These are phyloP conservation scores for Taurulus bubalis DNA, from an alignment of 2,113 vertebrate species.

Conservation along the genomic window DNA sequence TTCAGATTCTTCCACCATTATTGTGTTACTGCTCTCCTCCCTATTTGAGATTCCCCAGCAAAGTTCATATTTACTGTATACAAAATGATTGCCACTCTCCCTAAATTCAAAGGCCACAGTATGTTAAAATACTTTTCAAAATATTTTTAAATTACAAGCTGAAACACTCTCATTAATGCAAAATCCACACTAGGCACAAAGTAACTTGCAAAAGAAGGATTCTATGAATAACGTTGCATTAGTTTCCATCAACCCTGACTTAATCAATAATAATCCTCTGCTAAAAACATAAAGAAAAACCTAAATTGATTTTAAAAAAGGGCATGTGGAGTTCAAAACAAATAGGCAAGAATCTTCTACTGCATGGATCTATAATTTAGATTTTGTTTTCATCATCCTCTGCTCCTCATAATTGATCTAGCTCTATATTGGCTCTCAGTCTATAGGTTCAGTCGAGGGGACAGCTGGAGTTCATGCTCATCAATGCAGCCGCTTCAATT, in stretches of 20 bases:
- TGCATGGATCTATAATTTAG: conserved; percentile 46
- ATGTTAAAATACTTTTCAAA: background rate
- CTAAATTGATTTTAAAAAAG: conserved; percentile 40
- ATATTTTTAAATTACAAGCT: background rate
- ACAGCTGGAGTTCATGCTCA: conserved; percentile 41
- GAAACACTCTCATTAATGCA: background rate
- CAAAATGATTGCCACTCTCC: background rate
- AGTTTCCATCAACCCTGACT: conserved; percentile 18
- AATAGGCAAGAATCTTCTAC: conserved; percentile 19
- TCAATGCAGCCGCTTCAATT: conserved; percentile 35
- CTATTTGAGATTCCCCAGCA: background rate
- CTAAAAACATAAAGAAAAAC: conserved; percentile 44
- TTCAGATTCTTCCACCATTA: background rate
- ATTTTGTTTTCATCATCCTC: conserved; percentile 35
- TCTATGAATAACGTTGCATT: conserved; percentile 10
- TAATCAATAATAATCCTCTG: conserved; percentile 39
- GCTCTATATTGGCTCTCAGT: conserved; percentile 1
- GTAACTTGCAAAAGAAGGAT: conserved; percentile 10
- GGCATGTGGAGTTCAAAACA: conserved; percentile 17
- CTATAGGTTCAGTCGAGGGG: conserved; percentile 4
- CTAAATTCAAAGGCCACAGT: background rate
- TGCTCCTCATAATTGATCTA: conserved; percentile 40
- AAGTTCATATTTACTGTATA: background rate
- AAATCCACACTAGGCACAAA: conserved; percentile 8
- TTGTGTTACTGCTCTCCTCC: background rate